Conservation (phyloP, 2,797 vertebrate genomes). For the Mallotus villosus region DNA sequence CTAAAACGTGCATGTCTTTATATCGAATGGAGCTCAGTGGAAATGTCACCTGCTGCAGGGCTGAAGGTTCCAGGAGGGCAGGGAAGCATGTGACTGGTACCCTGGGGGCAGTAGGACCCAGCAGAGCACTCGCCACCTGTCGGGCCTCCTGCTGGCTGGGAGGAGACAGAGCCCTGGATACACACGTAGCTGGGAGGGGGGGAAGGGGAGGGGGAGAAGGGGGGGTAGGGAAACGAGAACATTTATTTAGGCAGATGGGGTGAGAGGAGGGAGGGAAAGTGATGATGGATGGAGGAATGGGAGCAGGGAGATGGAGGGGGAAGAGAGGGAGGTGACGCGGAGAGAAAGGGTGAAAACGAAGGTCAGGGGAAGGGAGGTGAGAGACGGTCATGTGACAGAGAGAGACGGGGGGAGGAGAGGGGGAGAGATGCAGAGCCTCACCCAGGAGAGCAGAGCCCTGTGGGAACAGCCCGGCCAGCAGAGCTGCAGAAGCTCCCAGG, state of each 20-base stretch:
- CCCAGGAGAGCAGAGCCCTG: conserved; percentile 77
- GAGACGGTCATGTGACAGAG: neutral
- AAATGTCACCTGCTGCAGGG: conserved; percentile 65
- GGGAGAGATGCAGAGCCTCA: conserved; percentile 35
- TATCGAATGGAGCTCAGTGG: neutral
- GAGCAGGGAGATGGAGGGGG: neutral
- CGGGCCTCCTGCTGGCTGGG: conserved; percentile 66
- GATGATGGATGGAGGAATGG: neutral
- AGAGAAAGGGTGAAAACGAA: no score
- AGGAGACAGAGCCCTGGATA: conserved; percentile 64
- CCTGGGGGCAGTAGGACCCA: conserved; percentile 76
- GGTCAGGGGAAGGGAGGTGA: neutral
- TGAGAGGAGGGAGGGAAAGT: neutral
- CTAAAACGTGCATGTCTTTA: neutral
- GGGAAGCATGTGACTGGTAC: conserved; percentile 68
- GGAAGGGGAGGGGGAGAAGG: conserved; percentile 25
- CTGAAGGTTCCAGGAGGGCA: conserved; percentile 77
- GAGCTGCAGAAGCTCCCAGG: conserved; percentile 77
- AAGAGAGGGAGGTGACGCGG: neutral
- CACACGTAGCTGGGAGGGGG: conserved; percentile 70
- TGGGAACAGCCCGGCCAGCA: conserved; percentile 69
- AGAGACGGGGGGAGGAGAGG: neutral
- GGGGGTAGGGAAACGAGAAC: conserved; percentile 26
- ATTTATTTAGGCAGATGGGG: conserved; percentile 1
- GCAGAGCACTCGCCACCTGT: conserved; percentile 71